Percentiles rank a stretch among this genome's conserved stretches.
Conservation (phyloP, 1,140 invertebrate genomes). For the Listronotus oregonensis region DNA sequence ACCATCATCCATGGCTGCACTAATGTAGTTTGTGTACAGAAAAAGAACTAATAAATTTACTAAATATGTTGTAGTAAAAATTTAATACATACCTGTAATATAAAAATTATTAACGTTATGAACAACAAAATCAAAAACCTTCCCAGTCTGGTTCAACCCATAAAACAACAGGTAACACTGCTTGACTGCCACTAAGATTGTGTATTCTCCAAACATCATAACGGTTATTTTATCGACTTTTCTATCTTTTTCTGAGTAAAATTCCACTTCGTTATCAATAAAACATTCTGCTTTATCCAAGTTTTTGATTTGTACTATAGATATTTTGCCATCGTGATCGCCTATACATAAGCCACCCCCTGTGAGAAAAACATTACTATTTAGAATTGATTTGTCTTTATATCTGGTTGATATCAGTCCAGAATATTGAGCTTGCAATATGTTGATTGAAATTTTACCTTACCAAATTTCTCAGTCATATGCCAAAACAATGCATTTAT, state of each 20-base stretch:
- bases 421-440: no score
- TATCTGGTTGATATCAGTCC: no score
- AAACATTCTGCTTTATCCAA: slow-evolving; percentile 25
- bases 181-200: slow-evolving; percentile 38
- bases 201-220: slow-evolving; percentile 21
- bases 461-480: slow-evolving; percentile 34
- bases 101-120: slow-evolving; percentile 37
- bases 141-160: slow-evolving; percentile 28
- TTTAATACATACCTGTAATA: slow-evolving; percentile 37
- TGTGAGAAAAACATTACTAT: not conserved
- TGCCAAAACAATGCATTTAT: slow-evolving; percentile 41
- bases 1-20: no score
- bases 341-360: slow-evolving; percentile 36
- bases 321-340: slow-evolving; percentile 39
- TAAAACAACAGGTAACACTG: slow-evolving; percentile 40
- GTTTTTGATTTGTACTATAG: slow-evolving; percentile 30
- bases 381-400: no score
- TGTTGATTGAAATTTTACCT: not conserved
- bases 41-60: no score
- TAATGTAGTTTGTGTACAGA: no score
- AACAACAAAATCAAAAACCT: slow-evolving; percentile 34
- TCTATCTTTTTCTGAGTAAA: slow-evolving; percentile 37
- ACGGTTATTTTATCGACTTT: slow-evolving; percentile 38
- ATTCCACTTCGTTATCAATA: slow-evolving; percentile 32
- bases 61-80: no score